A percentile compares a stretch with the other conserved stretches of the same genome.
Conservation (phyloP, 1,140 invertebrate genomes). For the Cherax quadricarinatus region DNA sequence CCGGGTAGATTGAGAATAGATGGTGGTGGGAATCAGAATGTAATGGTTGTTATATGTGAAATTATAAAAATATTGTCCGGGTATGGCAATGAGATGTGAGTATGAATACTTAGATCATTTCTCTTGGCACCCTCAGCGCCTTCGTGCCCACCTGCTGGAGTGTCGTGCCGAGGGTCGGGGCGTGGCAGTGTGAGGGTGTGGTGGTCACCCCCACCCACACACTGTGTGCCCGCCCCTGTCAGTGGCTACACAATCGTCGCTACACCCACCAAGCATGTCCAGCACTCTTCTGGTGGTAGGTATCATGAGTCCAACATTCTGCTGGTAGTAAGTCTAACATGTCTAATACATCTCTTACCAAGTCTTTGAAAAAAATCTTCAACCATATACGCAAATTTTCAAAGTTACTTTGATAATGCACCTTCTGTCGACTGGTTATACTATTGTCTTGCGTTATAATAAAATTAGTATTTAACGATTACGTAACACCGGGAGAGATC, state of each 20-base stretch:
- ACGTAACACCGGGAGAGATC: too few species aligned
- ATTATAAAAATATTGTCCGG: neutral
- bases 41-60: neutral
- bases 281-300: constrained; percentile 26
- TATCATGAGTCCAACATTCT: neutral
- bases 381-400: too few species aligned
- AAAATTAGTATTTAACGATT: too few species aligned
- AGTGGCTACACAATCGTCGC: constrained; percentile 51
- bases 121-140: constrained; percentile 44
- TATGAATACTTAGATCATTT: too few species aligned
- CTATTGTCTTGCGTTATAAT: too few species aligned
- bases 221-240: constrained; percentile 58
- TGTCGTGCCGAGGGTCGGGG: constrained; percentile 60
- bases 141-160: constrained; percentile 68
- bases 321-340: too few species aligned
- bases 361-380: too few species aligned
- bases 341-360: too few species aligned
- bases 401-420: too few species aligned
- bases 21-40: neutral
- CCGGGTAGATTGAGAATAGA: too few species aligned
- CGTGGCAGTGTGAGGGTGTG: constrained; percentile 63
- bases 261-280: constrained; percentile 53
- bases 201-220: constrained; percentile 62
- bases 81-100: neutral
- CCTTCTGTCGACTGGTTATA: too few species aligned